Base-by-base conservation (phyloP, 92 coral and sea anemone species). In the Porites lobata region DNA sequence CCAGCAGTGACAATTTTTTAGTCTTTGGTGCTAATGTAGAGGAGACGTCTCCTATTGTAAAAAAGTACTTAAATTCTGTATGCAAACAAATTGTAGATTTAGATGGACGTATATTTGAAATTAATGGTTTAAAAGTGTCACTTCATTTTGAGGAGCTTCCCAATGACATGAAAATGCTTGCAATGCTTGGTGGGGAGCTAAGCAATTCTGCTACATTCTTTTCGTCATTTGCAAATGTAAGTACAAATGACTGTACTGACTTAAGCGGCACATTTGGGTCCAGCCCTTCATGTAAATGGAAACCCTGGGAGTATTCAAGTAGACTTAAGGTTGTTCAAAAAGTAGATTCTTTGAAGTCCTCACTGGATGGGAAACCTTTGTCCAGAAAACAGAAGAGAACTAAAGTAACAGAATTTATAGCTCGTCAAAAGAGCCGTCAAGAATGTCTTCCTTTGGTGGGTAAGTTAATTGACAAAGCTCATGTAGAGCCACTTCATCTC, bases 391-490 rank as follows among this genome's bases (percentile, higher is more conserved):
- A 20, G 8, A 83, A 79, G 56, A 86, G 92, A 77, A 9, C 69
- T 10, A 88, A 88, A 65, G 77, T 89, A 0, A 92, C 92, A 4
- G 77, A 84, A 15, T 84, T 72, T 65, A 92, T 92, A 29, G 92
- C 92, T 9, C 6, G 38, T 6, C 70, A 89, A 9, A 90, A 84
- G 38, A 85, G 87, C 67, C 54, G 83, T 20, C 90, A 88, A 50
- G 90, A 88, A 80, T 80, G 72, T 77, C 59, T 51, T 43, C 90
- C 92, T 75, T 79, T 85, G 17, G 11, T 90, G 4, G 87, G 93
- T 61, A 17, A 61, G 10, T 61, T 61, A 61, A 61, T 61, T 17
- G 65, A 14, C 3, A 61, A 61, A 17, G 87, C 93, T 8, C 93
- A 90, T 85, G 82, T 90, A 54, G 58, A 54, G 13, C 58, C 57